Evolutionary conservation across 1,140 invertebrate genomes (phyloP), one percentile per base, ranked within the genome.

Genomic region (Chironomus tepperi): DNA sequence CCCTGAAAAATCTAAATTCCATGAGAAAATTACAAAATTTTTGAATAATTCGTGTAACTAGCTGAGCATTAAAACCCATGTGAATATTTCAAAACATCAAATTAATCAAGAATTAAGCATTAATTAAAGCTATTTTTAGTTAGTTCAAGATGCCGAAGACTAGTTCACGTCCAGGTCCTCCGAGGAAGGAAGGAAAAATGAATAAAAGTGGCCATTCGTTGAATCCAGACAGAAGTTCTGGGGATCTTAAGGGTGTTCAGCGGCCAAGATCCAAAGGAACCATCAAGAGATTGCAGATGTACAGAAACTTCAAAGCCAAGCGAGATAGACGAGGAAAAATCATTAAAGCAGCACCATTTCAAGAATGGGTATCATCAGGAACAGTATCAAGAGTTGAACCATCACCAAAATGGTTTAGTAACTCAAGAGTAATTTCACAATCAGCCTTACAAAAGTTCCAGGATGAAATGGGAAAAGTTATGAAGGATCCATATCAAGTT

Each of bases 351-450:
- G 98, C 98, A 6, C 96, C 97, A 2, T 99, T 97, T 81, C 94
- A 99, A 89, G 91, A 90, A 57, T 89, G 89, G 82, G 82, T 97
- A 15, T 83, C 90, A n/a, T 91, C 95, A 74, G 98, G 98, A 21
- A 93, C 95, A 2, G 88, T 93, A 79, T 95, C 97, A 43, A 86
- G 98, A 73, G 91, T 99, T 7, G 97, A 98, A 83, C 98, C 98
- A 7, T 98, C 95, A 77, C 93, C 96, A 79, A 96, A 94, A 83
- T 99, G 98, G 98, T 99, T 99, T 85, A 96, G 96, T 77, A 96
- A 96, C 79, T 91, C 92, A 0, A 85, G 93, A 76, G 92, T 95
- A 0, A 95, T 99, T 77, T 93, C 94, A 0, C 97, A 99, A 84
- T 90, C 89, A 80, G 92, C 95, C 5, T 83, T 99, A 34, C 98